Conservation (phyloP, 2,888 invertebrate species). For the Sceliomorpha sp. region DNA sequence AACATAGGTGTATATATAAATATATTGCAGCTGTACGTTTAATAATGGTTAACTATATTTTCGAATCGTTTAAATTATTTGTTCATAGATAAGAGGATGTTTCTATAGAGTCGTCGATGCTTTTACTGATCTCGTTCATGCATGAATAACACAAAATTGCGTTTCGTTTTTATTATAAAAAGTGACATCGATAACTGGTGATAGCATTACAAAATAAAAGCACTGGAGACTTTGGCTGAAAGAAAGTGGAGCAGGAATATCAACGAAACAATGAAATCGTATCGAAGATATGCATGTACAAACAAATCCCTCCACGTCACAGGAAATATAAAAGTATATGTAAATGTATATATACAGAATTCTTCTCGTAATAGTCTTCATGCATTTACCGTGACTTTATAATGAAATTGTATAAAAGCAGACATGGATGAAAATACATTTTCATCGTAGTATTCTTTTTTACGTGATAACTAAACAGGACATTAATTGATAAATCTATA, state of each 20-base stretch:
- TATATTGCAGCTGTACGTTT: no score
- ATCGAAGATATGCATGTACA: constrained; percentile 78
- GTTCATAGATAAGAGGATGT: constrained; percentile 33
- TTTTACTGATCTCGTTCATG: constrained; percentile 37
- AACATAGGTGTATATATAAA: constrained; percentile 38
- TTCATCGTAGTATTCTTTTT: neutral
- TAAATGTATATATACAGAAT: constrained; percentile 59
- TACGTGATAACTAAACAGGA: constrained; percentile 5
- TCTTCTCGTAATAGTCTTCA: constrained; percentile 56
- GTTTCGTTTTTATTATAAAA: no score
- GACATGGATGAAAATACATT: no score
- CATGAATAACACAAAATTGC: constrained; percentile 41
- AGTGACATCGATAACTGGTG: no score
- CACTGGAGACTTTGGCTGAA: constrained; percentile 73
- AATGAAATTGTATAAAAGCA: constrained; percentile 31
- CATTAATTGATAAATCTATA: no score
- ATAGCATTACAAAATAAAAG: constrained; percentile 46
- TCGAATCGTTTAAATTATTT: constrained; percentile 43
- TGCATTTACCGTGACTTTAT: constrained; percentile 56
- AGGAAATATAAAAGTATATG: constrained; percentile 69
- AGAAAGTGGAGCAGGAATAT: constrained; percentile 57
- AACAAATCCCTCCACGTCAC: constrained; percentile 80
- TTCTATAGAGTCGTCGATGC: constrained; percentile 17
- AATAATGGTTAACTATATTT: constrained; percentile 43
- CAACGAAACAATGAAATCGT: constrained; percentile 73